phyloP scores from a whole-genome alignment of 2,888 invertebrate species.

The Dryadula phaetusa region DNA sequence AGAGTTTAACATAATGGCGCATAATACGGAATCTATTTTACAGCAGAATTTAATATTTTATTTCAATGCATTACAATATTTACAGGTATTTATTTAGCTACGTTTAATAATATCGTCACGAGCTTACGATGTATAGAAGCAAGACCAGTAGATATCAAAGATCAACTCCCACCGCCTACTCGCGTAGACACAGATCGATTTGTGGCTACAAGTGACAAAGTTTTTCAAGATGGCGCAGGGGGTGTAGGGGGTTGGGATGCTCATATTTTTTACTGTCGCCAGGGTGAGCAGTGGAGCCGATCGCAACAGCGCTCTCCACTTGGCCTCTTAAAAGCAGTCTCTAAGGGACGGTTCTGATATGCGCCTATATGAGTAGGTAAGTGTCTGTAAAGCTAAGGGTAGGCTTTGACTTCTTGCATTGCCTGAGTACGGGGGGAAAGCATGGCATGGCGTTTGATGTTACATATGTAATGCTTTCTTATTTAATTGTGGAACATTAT shows the following conservation, averaged over 20 bases:
- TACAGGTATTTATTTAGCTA: not conserved
- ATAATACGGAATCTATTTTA: not conserved
- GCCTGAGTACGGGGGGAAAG: conserved; percentile 35
- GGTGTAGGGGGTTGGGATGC: conserved; percentile 67
- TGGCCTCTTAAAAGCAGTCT: conserved; percentile 79
- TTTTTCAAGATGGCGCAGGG: conserved; percentile 81
- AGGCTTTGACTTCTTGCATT: conserved; percentile 52
- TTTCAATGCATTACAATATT: not conserved
- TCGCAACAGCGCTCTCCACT: conserved; percentile 83
- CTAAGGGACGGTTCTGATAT: conserved; percentile 71
- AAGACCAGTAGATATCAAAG: conserved; percentile 6
- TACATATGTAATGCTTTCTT: conserved; percentile 26
- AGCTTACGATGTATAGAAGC: not conserved
- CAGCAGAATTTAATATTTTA: not conserved
- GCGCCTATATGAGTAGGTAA: conserved; percentile 65
- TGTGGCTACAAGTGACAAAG: conserved; percentile 82
- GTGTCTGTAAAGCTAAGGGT: conserved; percentile 60
- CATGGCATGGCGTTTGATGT: conserved; percentile 23
- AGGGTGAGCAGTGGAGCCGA: conserved; percentile 83
- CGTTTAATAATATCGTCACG: not conserved
- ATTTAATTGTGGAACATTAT: conserved; percentile 20
- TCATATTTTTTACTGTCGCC: conserved; percentile 84
- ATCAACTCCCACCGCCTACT: conserved; percentile 51
- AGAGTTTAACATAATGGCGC: not conserved
- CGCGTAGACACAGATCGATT: conserved; percentile 79